Evolutionary conservation across 2,888 invertebrate species (phyloP), one percentile per base, ranked within the genome.

Genomic region (Drosophila anomelani): DNA sequence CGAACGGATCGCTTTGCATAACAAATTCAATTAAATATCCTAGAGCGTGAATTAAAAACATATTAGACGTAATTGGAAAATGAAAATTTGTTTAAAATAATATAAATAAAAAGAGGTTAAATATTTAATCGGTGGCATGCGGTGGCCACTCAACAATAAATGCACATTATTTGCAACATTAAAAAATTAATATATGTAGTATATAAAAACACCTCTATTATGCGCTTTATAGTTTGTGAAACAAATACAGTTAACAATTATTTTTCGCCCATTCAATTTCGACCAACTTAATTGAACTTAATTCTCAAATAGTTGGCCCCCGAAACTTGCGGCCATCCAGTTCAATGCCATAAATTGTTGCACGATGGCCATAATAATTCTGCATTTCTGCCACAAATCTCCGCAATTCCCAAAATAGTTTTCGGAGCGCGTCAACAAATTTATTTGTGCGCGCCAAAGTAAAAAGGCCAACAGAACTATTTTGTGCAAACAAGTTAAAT

Each of bases 341-440:
- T 58, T 41, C 32, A 59, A 9, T 58, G 34, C 76, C 68, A 73
- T 73, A 75, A 73, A 73, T 68, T 72, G 74, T 44, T 73, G 70
- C 79, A 81, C 38, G 53, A 44, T 51, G 54, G 72, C 69, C 54
- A 76, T 69, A 76, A 76, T 73, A 76, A 64, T 76, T 85, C 77
- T 73, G 59, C 63, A 72, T 56, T 61, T 62, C 54, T 39, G 68
- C 81, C 72, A 85, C 82, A 89, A 89, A 89, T 87, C 88, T 79
- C 79, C 67, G 76, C 68, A 83, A 84, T 87, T 84, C 88, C 84
- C 89, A 66, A 82, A 84, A 84, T 89, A 89, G 89, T 89, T 84
- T 89, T 89, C 69, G 77, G 81, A 89, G 80, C 78, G 81, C 36
- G 57, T 85, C 77, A 85, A 72, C 63, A 79, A 89, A 83, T 88